A percentile compares a stretch with the other conserved stretches of the same genome.
Evolutionary conservation across 2,797 vertebrate genomes (phyloP).

Genomic region (Macropodus opercularis): DNA sequence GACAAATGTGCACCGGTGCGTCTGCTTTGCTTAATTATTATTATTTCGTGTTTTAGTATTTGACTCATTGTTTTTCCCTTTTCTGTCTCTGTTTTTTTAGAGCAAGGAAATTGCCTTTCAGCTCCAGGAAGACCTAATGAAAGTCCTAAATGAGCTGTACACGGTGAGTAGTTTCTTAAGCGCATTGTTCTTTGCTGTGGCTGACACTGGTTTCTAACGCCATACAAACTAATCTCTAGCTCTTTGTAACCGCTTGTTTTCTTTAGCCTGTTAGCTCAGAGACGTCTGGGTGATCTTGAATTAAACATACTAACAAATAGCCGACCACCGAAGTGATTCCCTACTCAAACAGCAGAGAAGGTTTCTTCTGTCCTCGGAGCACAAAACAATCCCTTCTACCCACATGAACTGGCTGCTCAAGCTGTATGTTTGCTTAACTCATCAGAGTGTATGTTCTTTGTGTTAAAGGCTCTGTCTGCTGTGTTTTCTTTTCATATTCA

Average conservation of each 20-base stretch:
- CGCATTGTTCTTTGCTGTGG: slow-evolving; percentile 12
- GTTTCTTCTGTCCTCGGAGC: slow-evolving; percentile 1
- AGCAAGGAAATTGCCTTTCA: slow-evolving; percentile 99
- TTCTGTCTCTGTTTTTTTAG: slow-evolving; percentile 79
- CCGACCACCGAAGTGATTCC: background rate
- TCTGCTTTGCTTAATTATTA: too few relatives aligned
- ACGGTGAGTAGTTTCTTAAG: slow-evolving; percentile 87
- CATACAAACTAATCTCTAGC: background rate
- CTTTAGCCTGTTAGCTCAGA: slow-evolving; percentile 11
- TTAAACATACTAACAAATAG: slow-evolving; percentile 2
- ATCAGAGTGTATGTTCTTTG: slow-evolving; percentile 19
- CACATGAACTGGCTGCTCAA: background rate
- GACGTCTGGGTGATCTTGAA: slow-evolving; percentile 11
- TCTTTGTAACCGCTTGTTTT: slow-evolving; percentile 2
- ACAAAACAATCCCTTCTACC: slow-evolving; percentile 3
- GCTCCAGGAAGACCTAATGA: slow-evolving; percentile 99
- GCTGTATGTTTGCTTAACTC: slow-evolving; percentile 17
- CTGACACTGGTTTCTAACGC: slow-evolving; percentile 3
- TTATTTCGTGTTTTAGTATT: background rate
- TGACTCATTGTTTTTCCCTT: slow-evolving; percentile 27
- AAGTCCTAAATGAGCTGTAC: slow-evolving; percentile 98
- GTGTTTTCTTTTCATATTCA: slow-evolving; percentile 8
- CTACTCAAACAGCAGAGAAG: background rate
- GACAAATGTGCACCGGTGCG: background rate
- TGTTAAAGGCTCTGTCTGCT: slow-evolving; percentile 32